Evolutionary conservation across 2,113 vertebrate species (phyloP), one percentile per base, ranked within the genome.

Genomic region (Nannobrachium achirus): DNA sequence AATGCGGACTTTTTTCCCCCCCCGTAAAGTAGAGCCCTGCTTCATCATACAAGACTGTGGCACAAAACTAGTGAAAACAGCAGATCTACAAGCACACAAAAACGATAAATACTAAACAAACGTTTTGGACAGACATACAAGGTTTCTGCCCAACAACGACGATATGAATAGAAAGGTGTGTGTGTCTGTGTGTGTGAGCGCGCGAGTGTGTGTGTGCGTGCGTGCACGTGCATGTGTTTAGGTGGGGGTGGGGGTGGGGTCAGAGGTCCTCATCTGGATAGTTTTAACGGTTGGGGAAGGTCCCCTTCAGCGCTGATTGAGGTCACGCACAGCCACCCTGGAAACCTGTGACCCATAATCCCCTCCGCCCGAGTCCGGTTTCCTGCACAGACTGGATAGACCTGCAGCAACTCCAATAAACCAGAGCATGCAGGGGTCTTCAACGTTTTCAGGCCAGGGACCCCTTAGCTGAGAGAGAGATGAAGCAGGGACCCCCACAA

Each of bases 221-320:
- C 41, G 57, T 52, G 50, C n/a, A 52, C 25, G 55, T 60, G 49
- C 56, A 49, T 33, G 50, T 61, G 25, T 76, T 71, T 74, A 80
- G 69, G 59, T 69, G 76, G 83, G 76, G 75, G 73, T 72, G 74
- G 60, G 65, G 63, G 81, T 10, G 60, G 67, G 81, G 81, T 89
- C 85, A 82, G 61, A 89, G 90, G 84, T 90, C 80, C 63, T 93
- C 88, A 90, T 93, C 89, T 93, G 90, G 89, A 91, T 91, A 90
- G 89, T 87, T 92, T 91, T 90, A 91, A 86, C 77, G 83, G 69
- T 87, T 88, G 69, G 66, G 64, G 73, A 82, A 84, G 38, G 70
- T 73, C 76, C 78, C 82, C 78, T 88, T 75, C 64, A 74, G 83
- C 15, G 7, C 48, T 87, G 83, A 84, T 85, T 86, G 78, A 87